Evolutionary conservation across 2,797 vertebrate species (phyloP).

Genomic region (Apodemus agrarius): DNA sequence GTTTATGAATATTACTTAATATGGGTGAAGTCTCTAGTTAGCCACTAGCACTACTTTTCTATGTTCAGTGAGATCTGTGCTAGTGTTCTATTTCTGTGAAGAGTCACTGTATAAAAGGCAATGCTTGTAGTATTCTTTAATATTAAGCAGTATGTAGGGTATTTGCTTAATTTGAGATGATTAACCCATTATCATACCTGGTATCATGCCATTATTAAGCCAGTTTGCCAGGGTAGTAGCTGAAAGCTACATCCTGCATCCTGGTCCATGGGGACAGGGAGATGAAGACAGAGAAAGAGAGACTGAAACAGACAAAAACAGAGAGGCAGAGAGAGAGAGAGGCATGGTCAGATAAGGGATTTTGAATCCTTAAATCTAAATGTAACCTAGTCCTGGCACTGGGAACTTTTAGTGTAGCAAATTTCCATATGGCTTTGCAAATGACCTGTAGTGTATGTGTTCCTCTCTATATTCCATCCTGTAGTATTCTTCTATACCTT

Average conservation of each 20-base stretch:
- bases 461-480: neutral
- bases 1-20: too few species aligned
- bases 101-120: neutral
- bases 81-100: neutral
- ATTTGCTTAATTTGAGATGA: too few species aligned
- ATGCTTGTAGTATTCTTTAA: neutral
- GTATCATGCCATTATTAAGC: neutral
- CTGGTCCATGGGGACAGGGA: neutral
- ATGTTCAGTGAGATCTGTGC: neutral
- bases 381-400: neutral
- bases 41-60: too few species aligned
- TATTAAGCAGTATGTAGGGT: too few species aligned
- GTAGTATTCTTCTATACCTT: neutral
- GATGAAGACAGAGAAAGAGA: neutral
- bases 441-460: neutral
- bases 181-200: neutral
- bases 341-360: neutral
- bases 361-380: neutral
- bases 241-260: too few species aligned
- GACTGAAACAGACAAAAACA: neutral
- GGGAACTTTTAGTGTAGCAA: neutral
- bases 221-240: too few species aligned
- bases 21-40: too few species aligned
- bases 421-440: neutral
- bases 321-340: neutral